Percentiles rank a stretch among this genome's conserved stretches.
Conservation (phyloP, 1,140 invertebrate genomes). For the Drosophila mojavensis region DNA sequence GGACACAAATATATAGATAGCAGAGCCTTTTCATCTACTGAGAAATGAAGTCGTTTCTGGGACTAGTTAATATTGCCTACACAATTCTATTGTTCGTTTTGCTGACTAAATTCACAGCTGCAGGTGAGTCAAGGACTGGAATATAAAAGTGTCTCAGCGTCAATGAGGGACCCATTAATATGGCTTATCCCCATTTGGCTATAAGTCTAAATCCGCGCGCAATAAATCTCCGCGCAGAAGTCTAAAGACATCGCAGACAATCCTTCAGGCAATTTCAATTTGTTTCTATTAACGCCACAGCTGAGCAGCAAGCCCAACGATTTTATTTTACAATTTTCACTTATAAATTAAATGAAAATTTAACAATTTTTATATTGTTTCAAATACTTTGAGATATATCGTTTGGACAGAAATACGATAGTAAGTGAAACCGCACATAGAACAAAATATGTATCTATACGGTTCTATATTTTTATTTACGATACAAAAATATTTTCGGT, state of each 20-base stretch:
- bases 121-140: conserved; percentile 56
- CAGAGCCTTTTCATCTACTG: not conserved
- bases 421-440: no score
- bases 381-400: not conserved
- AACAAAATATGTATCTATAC: no score
- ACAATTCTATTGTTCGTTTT: conserved; percentile 57
- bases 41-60: conserved; percentile 65
- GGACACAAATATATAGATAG: not conserved
- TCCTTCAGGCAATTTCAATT: conserved; percentile 13
- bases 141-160: not conserved
- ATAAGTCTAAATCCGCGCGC: conserved; percentile 7
- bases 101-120: conserved; percentile 53
- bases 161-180: conserved; percentile 22
- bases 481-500: not conserved
- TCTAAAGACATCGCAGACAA: not conserved
- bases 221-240: conserved; percentile 34
- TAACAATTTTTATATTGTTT: not conserved
- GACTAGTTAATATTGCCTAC: conserved; percentile 47
- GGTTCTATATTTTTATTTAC: not conserved
- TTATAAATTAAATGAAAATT: not conserved
- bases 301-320: not conserved
- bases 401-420: no score
- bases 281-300: conserved; percentile 22
- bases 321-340: not conserved
- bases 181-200: conserved; percentile 1